phyloP scores from a whole-genome alignment of 1,140 invertebrate species.

The Brachionus manjavacas region DNA sequence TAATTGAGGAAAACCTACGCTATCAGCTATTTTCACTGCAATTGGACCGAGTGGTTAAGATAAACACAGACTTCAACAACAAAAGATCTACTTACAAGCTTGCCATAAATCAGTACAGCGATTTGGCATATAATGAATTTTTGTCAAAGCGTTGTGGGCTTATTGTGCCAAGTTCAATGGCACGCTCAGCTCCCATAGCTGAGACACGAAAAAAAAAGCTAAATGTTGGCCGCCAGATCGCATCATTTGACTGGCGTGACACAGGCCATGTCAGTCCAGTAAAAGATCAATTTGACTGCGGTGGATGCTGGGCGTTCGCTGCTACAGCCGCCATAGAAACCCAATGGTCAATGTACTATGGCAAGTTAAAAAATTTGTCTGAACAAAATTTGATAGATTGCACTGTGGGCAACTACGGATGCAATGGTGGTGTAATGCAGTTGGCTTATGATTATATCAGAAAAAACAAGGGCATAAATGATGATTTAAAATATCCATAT shows the following conservation, averaged over 20 bases:
- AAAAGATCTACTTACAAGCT: background rate
- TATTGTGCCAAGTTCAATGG: background rate
- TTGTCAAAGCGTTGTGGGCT: background rate
- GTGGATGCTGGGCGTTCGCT: conserved; percentile 54
- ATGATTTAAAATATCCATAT: background rate
- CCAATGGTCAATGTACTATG: background rate
- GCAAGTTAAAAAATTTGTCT: background rate
- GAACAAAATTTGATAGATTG: conserved; percentile 42
- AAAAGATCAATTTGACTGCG: conserved; percentile 58
- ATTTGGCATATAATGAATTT: conserved; percentile 23
- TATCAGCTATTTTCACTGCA: background rate
- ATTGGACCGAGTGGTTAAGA: background rate
- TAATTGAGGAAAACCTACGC: background rate
- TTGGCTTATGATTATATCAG: conserved; percentile 51
- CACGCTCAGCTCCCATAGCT: background rate
- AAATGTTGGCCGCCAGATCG: background rate
- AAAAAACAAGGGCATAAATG: conserved; percentile 61
- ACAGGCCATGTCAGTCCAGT: conserved; percentile 71
- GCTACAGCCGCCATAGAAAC: conserved; percentile 43
- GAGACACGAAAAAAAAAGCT: background rate
- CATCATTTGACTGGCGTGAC: conserved; percentile 73
- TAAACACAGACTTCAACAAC: background rate
- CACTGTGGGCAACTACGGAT: background rate
- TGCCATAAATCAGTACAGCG: conserved; percentile 15
- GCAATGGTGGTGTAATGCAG: conserved; percentile 44